Evolutionary conservation across 2,113 vertebrate genomes (phyloP).

Genomic region (Lucifuga dentata): DNA sequence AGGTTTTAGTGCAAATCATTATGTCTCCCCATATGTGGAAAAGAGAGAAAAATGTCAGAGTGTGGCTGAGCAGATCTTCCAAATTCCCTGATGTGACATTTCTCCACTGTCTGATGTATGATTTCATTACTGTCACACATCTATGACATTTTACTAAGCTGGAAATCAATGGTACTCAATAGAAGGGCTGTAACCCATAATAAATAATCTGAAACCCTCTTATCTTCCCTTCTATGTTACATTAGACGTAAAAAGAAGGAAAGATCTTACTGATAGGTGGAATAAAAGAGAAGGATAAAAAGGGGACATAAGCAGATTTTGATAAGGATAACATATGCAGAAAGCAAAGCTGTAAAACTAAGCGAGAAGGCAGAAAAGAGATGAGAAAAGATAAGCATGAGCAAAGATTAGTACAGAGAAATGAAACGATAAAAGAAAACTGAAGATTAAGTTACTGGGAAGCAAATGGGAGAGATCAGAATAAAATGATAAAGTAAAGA

Average conservation of each 20-base stretch:
- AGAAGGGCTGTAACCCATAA: slow-evolving; percentile 56
- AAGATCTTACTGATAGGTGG: slow-evolving; percentile 30
- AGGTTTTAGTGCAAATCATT: slow-evolving; percentile 4
- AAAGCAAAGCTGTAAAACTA: slow-evolving; percentile 12
- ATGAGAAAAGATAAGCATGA: slow-evolving; percentile 38
- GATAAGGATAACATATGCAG: slow-evolving; percentile 40
- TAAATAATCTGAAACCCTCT: slow-evolving; percentile 52
- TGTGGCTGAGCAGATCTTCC: slow-evolving; percentile 35
- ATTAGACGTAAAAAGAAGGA: slow-evolving; percentile 48
- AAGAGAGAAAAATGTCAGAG: slow-evolving; percentile 9
- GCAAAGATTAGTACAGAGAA: slow-evolving; percentile 15
- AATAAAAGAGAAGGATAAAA: slow-evolving; percentile 35
- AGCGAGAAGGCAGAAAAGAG: slow-evolving; percentile 6
- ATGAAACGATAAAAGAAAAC: slow-evolving; percentile 17
- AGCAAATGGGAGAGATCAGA: slow-evolving; percentile 15
- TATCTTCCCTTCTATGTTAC: slow-evolving; percentile 50
- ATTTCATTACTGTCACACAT: slow-evolving; percentile 72
- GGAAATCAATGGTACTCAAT: slow-evolving; percentile 71
- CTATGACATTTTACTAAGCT: slow-evolving; percentile 72
- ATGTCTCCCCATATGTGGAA: slow-evolving; percentile 19
- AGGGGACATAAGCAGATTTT: slow-evolving; percentile 8
- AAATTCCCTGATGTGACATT: slow-evolving; percentile 59
- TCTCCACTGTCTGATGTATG: slow-evolving; percentile 62
- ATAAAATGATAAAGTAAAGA: slow-evolving; percentile 40
- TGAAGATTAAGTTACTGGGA: slow-evolving; percentile 6